Evolutionary conservation across 2,888 invertebrate genomes (phyloP), one percentile per base, ranked within the genome.

Genomic region (Mythimna impura): DNA sequence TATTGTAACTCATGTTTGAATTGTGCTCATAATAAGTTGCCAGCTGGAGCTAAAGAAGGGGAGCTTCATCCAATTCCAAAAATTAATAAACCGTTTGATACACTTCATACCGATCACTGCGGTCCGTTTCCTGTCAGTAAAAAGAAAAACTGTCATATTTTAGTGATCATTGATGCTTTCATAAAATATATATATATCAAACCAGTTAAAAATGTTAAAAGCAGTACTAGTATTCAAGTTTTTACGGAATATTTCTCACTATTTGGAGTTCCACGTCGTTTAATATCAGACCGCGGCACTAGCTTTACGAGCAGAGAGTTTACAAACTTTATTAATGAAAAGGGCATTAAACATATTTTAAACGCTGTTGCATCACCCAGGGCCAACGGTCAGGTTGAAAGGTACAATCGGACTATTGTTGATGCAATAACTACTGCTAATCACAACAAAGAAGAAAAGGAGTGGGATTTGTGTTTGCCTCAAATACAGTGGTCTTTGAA

Each of bases 181-280:
- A 69, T 43, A 4, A n/a, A n/a, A n/a, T n/a, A 25, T 25, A 25
- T 25, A 1, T n/a, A n/a, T n/a, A n/a, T n/a, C n/a, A n/a, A n/a
- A n/a, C n/a, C n/a, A n/a, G n/a, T n/a, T n/a, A n/a, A n/a, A n/a
- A n/a, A n/a, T n/a, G n/a, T n/a, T n/a, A n/a, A n/a, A n/a, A n/a
- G n/a, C n/a, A n/a, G n/a, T n/a, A 60, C 67, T 22, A 67, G 3
- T 60, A 12, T 67, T 10, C 50, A 52, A 7, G 40, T 61, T 17
- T 68, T 61, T 30, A 61, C 6, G 14, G 50, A 69, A 43, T 69
- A 62, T 20, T 62, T 69, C 25, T 69, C 68, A 3, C 10, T 54
- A n/a, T 69, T 69, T n/a, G 68, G 68, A 69, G 61, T 69, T 2
- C 68, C n/a, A n/a, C 62, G 54, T 34, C 68, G 62, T 40, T 6